phyloP scores from a whole-genome alignment of 2,888 invertebrate genomes.

The Drosophila maculinotata region DNA sequence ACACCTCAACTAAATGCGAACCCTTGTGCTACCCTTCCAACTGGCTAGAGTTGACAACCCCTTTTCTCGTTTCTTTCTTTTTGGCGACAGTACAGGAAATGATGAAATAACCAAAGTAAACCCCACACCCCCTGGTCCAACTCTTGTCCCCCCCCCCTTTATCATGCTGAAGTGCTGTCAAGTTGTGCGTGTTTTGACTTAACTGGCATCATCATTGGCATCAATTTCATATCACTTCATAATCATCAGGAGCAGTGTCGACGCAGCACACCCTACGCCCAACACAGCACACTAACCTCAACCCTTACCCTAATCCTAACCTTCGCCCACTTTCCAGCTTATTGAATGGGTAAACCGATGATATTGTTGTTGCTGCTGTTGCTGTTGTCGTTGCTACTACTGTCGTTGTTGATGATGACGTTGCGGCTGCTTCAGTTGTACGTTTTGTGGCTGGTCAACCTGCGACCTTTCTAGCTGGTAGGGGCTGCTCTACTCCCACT shows the following conservation, averaged over 20 bases:
- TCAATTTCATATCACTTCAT: conserved; percentile 79
- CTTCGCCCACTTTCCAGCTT: conserved; percentile 14
- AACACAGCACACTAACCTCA: neutral
- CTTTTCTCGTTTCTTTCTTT: conserved; percentile 38
- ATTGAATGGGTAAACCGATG: conserved; percentile 30
- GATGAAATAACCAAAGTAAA: conserved; percentile 39
- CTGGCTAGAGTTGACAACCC: conserved; percentile 47
- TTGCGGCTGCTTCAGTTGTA: conserved; percentile 28
- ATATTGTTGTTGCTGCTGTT: conserved; percentile 17
- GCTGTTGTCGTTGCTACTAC: too few species aligned
- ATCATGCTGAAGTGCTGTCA: conserved; percentile 41
- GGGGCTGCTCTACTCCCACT: conserved; percentile 23
- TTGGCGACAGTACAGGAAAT: conserved; percentile 57
- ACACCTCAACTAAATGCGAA: conserved; percentile 59
- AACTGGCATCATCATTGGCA: conserved; percentile 76
- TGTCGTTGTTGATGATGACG: conserved; percentile 25
- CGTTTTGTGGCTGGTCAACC: conserved; percentile 49
- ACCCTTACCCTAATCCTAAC: conserved; percentile 1
- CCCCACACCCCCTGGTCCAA: neutral
- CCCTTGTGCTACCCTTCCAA: too few species aligned
- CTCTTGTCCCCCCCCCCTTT: conserved; percentile 8
- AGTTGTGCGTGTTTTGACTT: conserved; percentile 70
- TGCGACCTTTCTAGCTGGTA: conserved; percentile 37
- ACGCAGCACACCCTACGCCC: conserved; percentile 33
- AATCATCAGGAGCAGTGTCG: conserved; percentile 77